Conservation (phyloP, 2,113 vertebrate species). For the Oceanites oceanicus region DNA sequence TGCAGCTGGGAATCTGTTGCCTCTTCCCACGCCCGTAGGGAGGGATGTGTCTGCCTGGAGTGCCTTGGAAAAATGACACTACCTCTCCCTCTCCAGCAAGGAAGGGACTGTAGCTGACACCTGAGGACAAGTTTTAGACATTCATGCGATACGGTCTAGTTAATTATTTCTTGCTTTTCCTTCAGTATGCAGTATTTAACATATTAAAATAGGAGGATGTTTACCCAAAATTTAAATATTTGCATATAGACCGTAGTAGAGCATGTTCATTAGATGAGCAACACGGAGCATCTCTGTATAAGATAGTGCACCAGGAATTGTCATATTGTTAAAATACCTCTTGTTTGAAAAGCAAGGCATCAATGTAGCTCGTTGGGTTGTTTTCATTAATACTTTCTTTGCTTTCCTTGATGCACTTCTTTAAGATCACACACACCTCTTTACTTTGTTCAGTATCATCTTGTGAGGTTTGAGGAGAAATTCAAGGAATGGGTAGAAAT, state of each 20-base stretch:
- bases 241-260: not conserved
- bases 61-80: not conserved
- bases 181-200: not conserved
- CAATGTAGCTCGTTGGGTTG: conserved; percentile 2
- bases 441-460: not conserved
- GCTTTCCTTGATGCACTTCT: not conserved
- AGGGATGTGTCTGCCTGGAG: not conserved
- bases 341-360: conserved; percentile 29
- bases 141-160: not conserved
- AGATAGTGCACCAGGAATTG: not conserved
- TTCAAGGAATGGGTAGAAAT: conserved; percentile 58
- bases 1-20: not conserved
- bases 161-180: not conserved
- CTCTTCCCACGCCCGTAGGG: not conserved
- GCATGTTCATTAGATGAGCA: not conserved
- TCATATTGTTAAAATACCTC: conserved; percentile 6
- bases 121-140: not conserved
- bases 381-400: not conserved
- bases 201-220: not conserved
- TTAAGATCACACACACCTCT: conserved; percentile 14
- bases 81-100: not conserved
- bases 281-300: not conserved
- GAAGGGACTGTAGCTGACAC: not conserved
- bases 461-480: conserved; percentile 52
- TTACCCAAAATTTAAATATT: not conserved